A percentile compares a stretch with the other conserved stretches of the same genome.
These are phyloP conservation scores for Thunnus thynnus DNA, from an alignment of 2,113 vertebrate species.

Conservation along the genomic window DNA sequence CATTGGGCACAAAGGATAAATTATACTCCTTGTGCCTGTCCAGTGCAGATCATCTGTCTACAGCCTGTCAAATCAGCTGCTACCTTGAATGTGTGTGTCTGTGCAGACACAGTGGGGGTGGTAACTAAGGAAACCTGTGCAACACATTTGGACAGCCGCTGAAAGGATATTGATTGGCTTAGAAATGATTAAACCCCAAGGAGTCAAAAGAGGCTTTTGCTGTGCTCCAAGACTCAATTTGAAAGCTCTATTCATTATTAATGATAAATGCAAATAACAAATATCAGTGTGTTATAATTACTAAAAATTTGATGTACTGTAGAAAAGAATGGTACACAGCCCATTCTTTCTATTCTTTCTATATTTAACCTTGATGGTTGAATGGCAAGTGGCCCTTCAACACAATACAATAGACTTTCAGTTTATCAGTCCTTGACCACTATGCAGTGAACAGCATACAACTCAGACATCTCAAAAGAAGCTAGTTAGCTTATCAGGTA, in stretches of 20 bases:
- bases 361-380: neutral
- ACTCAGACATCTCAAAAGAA: too few relatives aligned
- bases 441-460: too few relatives aligned
- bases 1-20: constrained; percentile 1
- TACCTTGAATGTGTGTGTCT: constrained; percentile 2
- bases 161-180: constrained; percentile 71
- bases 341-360: neutral
- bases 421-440: too few relatives aligned
- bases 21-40: constrained; percentile 29
- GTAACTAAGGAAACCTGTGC: constrained; percentile 46
- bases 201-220: constrained; percentile 51
- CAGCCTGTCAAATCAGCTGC: constrained; percentile 18
- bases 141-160: constrained; percentile 55
- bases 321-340: neutral
- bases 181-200: constrained; percentile 63
- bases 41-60: neutral
- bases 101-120: constrained; percentile 23
- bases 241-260: constrained; percentile 34
- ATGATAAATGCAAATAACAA: constrained; percentile 36
- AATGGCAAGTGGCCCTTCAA: neutral
- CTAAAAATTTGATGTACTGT: neutral
- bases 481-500: too few relatives aligned
- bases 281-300: constrained; percentile 5
- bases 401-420: too few relatives aligned
- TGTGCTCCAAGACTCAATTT: constrained; percentile 36